phyloP scores from a whole-genome alignment of 1,140 invertebrate genomes.

The Bicyclus anynana region DNA sequence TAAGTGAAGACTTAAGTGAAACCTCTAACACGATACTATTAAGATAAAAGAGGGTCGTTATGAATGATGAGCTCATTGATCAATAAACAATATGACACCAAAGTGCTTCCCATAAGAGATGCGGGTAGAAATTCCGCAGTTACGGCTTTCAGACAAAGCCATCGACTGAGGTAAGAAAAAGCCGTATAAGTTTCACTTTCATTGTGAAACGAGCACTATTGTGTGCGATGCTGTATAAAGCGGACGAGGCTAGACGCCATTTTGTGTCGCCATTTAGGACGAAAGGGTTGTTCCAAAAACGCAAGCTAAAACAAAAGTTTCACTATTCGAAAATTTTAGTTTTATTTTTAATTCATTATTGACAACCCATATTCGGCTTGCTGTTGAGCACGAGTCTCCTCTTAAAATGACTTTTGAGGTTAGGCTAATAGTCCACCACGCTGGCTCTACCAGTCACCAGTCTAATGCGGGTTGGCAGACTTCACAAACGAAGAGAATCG shows the following conservation, averaged over 20 bases:
- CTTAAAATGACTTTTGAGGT: too few relatives aligned
- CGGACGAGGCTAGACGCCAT: conserved; percentile 41
- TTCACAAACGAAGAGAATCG: too few relatives aligned
- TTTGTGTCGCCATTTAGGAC: conserved; percentile 34
- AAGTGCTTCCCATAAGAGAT: conserved; percentile 31
- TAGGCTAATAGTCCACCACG: too few relatives aligned
- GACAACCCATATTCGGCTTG: not conserved
- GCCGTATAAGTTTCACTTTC: conserved; percentile 63
- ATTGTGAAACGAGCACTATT: conserved; percentile 51
- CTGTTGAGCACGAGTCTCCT: too few relatives aligned
- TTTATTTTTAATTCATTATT: not conserved
- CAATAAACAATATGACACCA: conserved; percentile 33
- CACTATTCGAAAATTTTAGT: not conserved
- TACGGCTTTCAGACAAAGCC: conserved; percentile 41
- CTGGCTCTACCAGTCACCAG: too few relatives aligned
- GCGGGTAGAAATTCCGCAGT: conserved; percentile 28
- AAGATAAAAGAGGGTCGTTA: not conserved
- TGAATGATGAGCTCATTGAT: conserved; percentile 3
- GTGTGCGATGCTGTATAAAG: conserved; percentile 40
- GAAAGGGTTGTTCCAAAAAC: conserved; percentile 11
- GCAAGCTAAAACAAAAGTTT: not conserved
- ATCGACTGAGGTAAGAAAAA: conserved; percentile 44
- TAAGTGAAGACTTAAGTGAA: not conserved
- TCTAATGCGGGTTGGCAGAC: too few relatives aligned
- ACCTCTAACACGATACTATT: not conserved